Conservation (phyloP, 2,888 invertebrate species). For the Labia minor region DNA sequence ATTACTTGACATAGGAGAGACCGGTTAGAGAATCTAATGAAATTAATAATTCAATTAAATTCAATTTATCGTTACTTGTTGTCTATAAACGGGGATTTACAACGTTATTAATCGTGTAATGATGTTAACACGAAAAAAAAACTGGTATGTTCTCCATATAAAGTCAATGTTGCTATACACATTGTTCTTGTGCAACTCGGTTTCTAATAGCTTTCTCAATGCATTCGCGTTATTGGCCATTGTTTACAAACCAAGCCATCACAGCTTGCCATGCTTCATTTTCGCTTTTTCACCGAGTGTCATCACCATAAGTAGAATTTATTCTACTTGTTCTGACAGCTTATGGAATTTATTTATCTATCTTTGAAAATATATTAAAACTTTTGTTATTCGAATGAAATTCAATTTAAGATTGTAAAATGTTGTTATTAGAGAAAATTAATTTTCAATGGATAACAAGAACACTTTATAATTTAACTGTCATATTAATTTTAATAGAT, state of each 20-base stretch:
- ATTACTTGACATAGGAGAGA: no score
- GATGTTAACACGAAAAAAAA: conserved; percentile 7
- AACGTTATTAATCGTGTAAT: conserved; percentile 13
- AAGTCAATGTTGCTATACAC: neutral
- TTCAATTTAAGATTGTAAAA: no score
- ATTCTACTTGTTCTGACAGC: no score
- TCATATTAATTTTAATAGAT: no score
- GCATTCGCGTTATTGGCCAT: neutral
- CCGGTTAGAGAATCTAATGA: neutral
- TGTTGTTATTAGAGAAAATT: no score
- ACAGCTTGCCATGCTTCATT: neutral
- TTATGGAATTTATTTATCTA: no score
- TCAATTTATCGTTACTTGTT: conserved; percentile 6
- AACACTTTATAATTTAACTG: no score
- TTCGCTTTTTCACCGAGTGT: no score
- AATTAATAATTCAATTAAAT: conserved; percentile 13
- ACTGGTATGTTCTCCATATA: neutral
- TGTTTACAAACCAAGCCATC: neutral
- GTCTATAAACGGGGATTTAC: neutral
- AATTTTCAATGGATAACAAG: no score
- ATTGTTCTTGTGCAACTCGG: neutral
- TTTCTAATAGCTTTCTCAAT: neutral
- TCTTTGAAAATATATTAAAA: no score
- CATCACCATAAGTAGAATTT: no score
- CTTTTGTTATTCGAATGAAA: no score